Base-by-base conservation (phyloP, 2,113 vertebrate species). In the Myiopsitta monachus region DNA sequence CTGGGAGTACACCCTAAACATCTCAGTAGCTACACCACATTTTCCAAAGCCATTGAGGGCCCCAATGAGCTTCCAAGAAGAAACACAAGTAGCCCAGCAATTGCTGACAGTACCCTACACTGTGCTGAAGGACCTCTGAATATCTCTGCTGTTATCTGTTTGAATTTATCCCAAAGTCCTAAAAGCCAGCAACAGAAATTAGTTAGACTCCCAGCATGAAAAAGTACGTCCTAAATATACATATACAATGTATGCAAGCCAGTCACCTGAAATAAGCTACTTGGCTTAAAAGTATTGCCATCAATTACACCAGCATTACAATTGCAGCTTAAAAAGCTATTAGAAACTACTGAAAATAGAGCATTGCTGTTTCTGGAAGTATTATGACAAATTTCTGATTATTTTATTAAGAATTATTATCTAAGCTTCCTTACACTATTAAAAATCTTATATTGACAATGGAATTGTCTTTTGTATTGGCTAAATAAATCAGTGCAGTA, bases 21-120 rank as follows among this genome's bases (percentile, higher is more conserved):
- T 44, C 61, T 57, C 49, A 52, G 5, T 2, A 63, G 27, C 16
- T 28, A 57, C 66, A 57, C 1, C 24, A 21, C 43, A 14, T 77
- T 70, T 86, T 1, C 31, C 33, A 51, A 83, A 93, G 31, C 59
- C 51, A 10, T 27, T 39, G 10, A 9, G 21, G 12, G 23, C 13
- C 17, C 19, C 69, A 23, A 3, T 0, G 3, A 87, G 52, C 57
- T 72, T 72, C 47, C 78, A 77, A 64, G 36, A 26, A 86, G 70
- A 28, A 33, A 11, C 27, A 43, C 0, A 5, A 88, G 44, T 75
- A 72, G 39, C 39, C n/a, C 66, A 47, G 31, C 47, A 39, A 18
- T 18, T 3, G 2, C 76, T 23, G 18, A 5, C 14, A 36, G 14
- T 8, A 27, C 18, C 13, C 22, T 26, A 15, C 0, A 0, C 5